Evolutionary conservation across 2,797 vertebrate species (phyloP).

Genomic region (Lepilemur septentrionalis): DNA sequence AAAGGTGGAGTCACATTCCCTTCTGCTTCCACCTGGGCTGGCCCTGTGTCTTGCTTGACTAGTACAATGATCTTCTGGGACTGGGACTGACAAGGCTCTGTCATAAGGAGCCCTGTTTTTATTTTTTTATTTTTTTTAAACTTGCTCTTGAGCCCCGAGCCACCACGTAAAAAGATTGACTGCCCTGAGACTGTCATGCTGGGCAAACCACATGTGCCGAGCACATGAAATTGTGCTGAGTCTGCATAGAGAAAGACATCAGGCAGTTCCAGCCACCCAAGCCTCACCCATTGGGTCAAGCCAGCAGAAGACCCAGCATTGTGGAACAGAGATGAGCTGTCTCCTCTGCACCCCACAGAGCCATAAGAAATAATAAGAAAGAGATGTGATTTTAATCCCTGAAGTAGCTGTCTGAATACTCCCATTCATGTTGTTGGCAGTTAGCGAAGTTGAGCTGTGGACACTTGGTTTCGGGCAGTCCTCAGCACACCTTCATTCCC

Average conservation of each 20-base stretch:
- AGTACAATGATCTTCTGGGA: background rate
- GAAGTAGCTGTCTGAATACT: background rate
- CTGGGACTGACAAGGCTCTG: background rate
- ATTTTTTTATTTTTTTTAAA: background rate
- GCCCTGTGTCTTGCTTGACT: background rate
- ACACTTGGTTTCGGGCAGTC: background rate
- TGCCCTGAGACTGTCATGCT: background rate
- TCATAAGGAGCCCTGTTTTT: background rate
- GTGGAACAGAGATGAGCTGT: background rate
- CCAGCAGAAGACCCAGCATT: background rate
- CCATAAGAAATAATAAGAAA: background rate
- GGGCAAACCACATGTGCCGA: accelerated
- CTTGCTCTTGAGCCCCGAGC: background rate
- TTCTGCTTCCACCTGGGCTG: background rate
- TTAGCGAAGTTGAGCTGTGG: background rate
- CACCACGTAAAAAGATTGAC: background rate
- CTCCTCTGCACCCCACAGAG: background rate
- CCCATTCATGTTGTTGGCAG: background rate
- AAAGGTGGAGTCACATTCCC: background rate
- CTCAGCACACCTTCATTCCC: background rate
- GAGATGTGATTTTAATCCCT: background rate
- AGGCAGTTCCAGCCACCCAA: background rate
- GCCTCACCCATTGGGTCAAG: background rate
- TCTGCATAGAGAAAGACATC: background rate
- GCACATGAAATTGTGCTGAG: background rate